Evolutionary conservation across 2,113 vertebrate species (phyloP).

Genomic region (Hymenochirus boettgeri): DNA sequence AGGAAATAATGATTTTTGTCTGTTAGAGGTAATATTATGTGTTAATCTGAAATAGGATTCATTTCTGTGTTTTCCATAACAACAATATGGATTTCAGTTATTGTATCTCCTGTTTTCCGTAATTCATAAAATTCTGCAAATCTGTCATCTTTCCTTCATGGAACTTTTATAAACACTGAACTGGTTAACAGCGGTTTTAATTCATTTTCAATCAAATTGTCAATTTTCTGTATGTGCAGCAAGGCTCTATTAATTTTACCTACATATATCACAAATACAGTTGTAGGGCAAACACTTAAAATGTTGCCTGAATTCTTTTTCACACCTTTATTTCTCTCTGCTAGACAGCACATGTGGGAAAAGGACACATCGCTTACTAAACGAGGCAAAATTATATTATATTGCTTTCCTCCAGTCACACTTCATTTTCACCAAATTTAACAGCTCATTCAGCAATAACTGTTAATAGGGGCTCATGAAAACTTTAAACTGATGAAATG

Average conservation of each 20-base stretch:
- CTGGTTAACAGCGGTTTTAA: too few relatives aligned
- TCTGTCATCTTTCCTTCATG: too few relatives aligned
- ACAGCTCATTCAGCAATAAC: constrained; percentile 24
- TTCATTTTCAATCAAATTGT: too few relatives aligned
- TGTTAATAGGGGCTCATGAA: constrained; percentile 21
- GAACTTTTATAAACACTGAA: too few relatives aligned
- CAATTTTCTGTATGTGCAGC: not conserved
- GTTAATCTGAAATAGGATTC: too few relatives aligned
- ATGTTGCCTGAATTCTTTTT: constrained; percentile 26
- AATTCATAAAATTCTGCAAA: too few relatives aligned
- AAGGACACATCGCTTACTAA: constrained; percentile 25
- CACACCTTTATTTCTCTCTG: constrained; percentile 29
- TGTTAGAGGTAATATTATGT: too few relatives aligned
- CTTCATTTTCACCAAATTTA: constrained; percentile 30
- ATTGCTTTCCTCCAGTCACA: constrained; percentile 24
- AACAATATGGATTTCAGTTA: too few relatives aligned
- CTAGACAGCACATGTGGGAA: constrained; percentile 35
- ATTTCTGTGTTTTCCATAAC: too few relatives aligned
- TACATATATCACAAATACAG: not conserved
- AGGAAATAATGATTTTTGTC: too few relatives aligned
- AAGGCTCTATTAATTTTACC: not conserved
- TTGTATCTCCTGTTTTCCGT: too few relatives aligned
- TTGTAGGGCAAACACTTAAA: constrained; percentile 8
- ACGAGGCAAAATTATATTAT: constrained; percentile 6
- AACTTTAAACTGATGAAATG: constrained; percentile 14